phyloP scores from a whole-genome alignment of 2,888 invertebrate species.

The Schrankia costaestrigalis region DNA sequence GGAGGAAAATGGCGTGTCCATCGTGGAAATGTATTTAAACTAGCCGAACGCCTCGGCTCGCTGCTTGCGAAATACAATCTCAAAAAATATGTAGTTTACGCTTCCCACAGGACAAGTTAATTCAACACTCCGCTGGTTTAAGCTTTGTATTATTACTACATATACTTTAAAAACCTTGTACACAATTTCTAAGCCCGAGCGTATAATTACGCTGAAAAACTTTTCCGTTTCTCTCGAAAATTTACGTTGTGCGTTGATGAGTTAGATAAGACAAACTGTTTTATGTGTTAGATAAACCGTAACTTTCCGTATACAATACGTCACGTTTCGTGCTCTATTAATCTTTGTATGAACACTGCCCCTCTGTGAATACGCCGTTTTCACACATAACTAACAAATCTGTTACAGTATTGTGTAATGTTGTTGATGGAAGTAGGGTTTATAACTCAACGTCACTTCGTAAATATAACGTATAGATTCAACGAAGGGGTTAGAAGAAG shows the following conservation, averaged over 20 bases:
- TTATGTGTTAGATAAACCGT: constrained; percentile 34
- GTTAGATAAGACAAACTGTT: constrained; percentile 35
- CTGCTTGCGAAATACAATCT: constrained; percentile 11
- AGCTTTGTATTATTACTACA: constrained; percentile 1
- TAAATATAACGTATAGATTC: not conserved
- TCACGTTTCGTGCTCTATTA: constrained; percentile 26
- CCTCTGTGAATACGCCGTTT: constrained; percentile 10
- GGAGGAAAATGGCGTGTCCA: constrained; percentile 26
- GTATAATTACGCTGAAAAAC: constrained; percentile 29
- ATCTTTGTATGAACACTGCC: constrained; percentile 28
- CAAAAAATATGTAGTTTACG: no score
- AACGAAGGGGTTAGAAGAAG: not conserved
- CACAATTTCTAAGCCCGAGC: constrained; percentile 14
- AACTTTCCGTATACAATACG: constrained; percentile 21
- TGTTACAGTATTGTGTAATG: constrained; percentile 13
- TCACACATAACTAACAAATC: constrained; percentile 20
- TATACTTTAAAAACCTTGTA: constrained; percentile 11
- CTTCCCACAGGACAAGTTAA: no score
- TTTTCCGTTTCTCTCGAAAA: constrained; percentile 25
- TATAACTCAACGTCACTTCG: no score
- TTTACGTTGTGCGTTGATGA: constrained; percentile 32
- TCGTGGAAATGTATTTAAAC: constrained; percentile 26
- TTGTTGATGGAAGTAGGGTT: constrained; percentile 18
- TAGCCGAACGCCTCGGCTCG: constrained; percentile 12
- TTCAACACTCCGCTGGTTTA: no score